Evolutionary conservation across 2,888 invertebrate genomes (phyloP).

Genomic region (Drosophila niveifrons): DNA sequence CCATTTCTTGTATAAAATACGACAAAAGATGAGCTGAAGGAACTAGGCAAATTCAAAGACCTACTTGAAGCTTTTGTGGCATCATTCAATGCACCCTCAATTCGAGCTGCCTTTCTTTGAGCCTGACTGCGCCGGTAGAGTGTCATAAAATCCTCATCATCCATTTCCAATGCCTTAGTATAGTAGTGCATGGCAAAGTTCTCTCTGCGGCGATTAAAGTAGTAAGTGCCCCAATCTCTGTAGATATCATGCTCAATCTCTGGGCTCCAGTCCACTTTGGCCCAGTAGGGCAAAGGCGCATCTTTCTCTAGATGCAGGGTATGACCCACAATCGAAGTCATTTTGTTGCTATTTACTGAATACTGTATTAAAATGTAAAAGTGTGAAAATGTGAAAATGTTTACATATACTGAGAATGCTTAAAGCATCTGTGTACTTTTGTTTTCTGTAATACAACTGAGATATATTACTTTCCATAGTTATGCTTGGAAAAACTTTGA

Average conservation of each 20-base stretch:
- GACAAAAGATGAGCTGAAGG: not conserved
- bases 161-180: slow-evolving; percentile 75
- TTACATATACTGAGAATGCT: not conserved
- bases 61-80: slow-evolving; percentile 75
- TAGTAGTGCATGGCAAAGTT: slow-evolving; percentile 82
- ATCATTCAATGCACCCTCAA: slow-evolving; percentile 75
- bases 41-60: not conserved
- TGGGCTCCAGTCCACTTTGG: slow-evolving; percentile 72
- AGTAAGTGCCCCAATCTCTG: slow-evolving; percentile 83
- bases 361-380: not conserved
- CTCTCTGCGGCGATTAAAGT: slow-evolving; percentile 78
- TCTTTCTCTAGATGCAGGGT: slow-evolving; percentile 5
- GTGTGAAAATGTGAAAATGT: slow-evolving; percentile 3
- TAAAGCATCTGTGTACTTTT: not conserved
- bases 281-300: slow-evolving; percentile 54
- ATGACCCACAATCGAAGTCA: slow-evolving; percentile 65
- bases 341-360: not conserved
- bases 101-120: slow-evolving; percentile 79
- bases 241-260: slow-evolving; percentile 82
- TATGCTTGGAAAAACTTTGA: not conserved
- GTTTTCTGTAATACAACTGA: slow-evolving; percentile 21
- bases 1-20: slow-evolving; percentile 18
- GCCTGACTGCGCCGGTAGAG: slow-evolving; percentile 80
- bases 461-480: not conserved
- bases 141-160: slow-evolving; percentile 71